A percentile compares a stretch with the other conserved stretches of the same genome.
Evolutionary conservation across 1,140 invertebrate species (phyloP).

Genomic region (Aphaenogaster ashmeadi): DNA sequence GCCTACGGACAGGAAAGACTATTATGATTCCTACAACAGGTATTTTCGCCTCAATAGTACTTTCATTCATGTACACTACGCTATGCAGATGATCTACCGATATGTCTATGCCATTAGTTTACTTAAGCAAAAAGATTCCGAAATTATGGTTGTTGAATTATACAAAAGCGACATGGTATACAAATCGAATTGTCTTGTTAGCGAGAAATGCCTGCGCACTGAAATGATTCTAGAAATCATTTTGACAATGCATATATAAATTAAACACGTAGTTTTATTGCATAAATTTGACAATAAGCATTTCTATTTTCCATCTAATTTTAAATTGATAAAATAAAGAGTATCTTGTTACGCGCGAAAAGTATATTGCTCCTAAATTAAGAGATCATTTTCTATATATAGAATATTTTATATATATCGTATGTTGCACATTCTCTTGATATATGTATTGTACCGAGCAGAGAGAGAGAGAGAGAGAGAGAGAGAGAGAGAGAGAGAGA

Average conservation of each 20-base stretch:
- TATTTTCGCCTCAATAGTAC: conserved; percentile 87
- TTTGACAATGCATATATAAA: conserved; percentile 9
- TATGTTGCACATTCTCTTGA: neutral
- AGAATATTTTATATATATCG: neutral
- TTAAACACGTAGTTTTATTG: conserved; percentile 32
- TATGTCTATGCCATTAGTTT: conserved; percentile 68
- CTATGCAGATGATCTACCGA: conserved; percentile 78
- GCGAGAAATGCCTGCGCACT: conserved; percentile 29
- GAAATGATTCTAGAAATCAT: conserved; percentile 41
- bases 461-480: too few relatives aligned
- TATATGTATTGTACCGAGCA: neutral
- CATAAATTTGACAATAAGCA: conserved; percentile 60
- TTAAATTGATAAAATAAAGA: neutral
- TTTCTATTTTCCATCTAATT: conserved; percentile 3
- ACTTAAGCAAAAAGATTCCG: conserved; percentile 61
- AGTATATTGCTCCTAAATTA: neutral
- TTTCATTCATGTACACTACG: conserved; percentile 85
- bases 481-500: too few relatives aligned
- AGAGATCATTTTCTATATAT: neutral
- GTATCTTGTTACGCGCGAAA: neutral
- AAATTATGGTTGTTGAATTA: conserved; percentile 62
- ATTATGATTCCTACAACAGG: conserved; percentile 88
- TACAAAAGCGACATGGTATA: conserved; percentile 60
- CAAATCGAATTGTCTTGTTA: conserved; percentile 22
- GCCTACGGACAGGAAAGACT: conserved; percentile 87